Evolutionary conservation across 2,888 invertebrate species (phyloP).

Genomic region (Chrysolina americana): DNA sequence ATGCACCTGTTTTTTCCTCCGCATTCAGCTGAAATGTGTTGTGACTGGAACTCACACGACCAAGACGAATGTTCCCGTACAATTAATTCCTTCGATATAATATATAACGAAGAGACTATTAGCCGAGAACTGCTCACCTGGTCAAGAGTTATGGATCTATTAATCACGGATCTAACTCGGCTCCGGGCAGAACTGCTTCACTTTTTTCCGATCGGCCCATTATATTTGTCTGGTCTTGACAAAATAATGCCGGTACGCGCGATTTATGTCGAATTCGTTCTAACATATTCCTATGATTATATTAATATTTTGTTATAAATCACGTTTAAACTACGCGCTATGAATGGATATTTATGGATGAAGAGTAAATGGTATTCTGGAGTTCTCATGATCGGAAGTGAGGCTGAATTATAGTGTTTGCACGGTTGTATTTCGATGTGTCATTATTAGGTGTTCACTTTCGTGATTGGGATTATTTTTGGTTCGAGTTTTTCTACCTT

Average conservation of each 20-base stretch:
- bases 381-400: conserved; percentile 15
- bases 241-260: conserved; percentile 63
- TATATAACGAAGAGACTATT: conserved; percentile 64
- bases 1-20: conserved; percentile 55
- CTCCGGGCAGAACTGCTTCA: conserved; percentile 45
- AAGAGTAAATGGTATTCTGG: neutral
- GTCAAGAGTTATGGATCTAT: conserved; percentile 65
- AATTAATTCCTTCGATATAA: conserved; percentile 65
- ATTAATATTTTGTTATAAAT: conserved; percentile 46
- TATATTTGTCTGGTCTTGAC: conserved; percentile 63
- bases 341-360: conserved; percentile 27
- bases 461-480: neutral
- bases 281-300: conserved; percentile 48
- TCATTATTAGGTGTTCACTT: neutral
- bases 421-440: conserved; percentile 8
- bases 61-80: conserved; percentile 65
- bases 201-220: conserved; percentile 37
- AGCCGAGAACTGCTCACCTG: conserved; percentile 64
- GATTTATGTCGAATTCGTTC: conserved; percentile 55
- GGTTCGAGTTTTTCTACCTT: neutral
- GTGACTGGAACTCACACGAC: conserved; percentile 63
- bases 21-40: conserved; percentile 60
- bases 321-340: conserved; percentile 42
- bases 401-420: neutral
- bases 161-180: conserved; percentile 63